These are phyloP conservation scores for Patiria miniata DNA, from an alignment of 35 echinoderm and acorn worm genomes.

Conservation along the genomic window DNA sequence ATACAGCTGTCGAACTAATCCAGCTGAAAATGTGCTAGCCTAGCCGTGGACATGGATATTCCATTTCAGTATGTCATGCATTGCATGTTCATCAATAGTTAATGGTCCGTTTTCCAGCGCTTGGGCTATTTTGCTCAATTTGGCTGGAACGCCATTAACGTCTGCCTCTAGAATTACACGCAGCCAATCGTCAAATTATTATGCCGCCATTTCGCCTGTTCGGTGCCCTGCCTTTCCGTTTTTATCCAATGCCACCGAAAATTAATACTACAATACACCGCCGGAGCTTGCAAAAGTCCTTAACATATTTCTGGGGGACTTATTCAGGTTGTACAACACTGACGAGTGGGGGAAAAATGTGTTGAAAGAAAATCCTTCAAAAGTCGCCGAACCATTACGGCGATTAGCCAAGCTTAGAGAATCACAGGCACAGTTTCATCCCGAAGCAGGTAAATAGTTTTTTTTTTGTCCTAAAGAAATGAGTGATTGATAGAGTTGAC, in stretches of 20 bases:
- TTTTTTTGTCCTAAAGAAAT: too few relatives aligned
- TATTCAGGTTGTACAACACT: background rate
- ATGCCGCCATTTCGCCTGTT: background rate
- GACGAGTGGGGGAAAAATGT: too few relatives aligned
- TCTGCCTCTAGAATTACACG: background rate
- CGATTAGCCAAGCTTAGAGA: too few relatives aligned
- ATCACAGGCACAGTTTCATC: too few relatives aligned
- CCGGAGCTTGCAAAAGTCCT: background rate
- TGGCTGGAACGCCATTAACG: background rate
- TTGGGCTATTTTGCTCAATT: background rate
- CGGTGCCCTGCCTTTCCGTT: background rate
- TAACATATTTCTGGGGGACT: slow-evolving; percentile 16
- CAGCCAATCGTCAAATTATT: slow-evolving; percentile 1
- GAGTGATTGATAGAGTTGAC: too few relatives aligned
- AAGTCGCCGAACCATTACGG: too few relatives aligned
- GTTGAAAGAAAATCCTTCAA: too few relatives aligned
- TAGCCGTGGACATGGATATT: too few relatives aligned
- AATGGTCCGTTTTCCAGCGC: background rate
- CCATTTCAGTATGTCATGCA: too few relatives aligned
- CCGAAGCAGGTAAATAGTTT: too few relatives aligned
- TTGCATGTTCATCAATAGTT: background rate
- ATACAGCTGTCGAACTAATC: too few relatives aligned
- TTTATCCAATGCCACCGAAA: background rate
- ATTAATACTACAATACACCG: background rate
- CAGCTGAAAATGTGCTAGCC: too few relatives aligned